These are phyloP conservation scores for Eretmochelys imbricata DNA, from an alignment of 2,113 vertebrate genomes.

Conservation along the genomic window DNA sequence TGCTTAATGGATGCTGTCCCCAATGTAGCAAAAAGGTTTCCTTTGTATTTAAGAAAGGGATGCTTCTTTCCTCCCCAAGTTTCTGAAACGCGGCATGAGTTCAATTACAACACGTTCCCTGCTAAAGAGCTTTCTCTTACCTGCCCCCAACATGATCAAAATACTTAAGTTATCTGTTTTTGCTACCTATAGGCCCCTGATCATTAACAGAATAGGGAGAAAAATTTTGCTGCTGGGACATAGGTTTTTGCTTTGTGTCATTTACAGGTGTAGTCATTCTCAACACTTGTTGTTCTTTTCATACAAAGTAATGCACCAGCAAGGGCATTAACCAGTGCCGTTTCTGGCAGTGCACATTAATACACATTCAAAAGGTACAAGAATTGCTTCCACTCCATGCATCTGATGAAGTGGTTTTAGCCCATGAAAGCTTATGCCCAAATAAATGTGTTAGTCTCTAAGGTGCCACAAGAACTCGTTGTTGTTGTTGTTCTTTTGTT, in stretches of 20 bases:
- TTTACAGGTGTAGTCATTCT: background rate
- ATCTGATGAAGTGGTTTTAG: no score
- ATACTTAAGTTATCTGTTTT: background rate
- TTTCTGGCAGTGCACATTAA: background rate
- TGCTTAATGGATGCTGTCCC: slow-evolving; percentile 7
- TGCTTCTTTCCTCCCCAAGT: background rate
- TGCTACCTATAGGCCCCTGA: rapidly evolving
- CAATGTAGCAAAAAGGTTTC: slow-evolving; percentile 18
- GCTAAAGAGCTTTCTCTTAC: background rate
- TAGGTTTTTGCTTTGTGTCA: background rate
- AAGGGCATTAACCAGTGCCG: background rate
- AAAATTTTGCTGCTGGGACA: background rate
- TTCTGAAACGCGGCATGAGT: background rate
- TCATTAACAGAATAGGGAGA: background rate
- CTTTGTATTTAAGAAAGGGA: slow-evolving; percentile 6
- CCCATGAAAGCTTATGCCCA: no score
- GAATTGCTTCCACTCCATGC: background rate
- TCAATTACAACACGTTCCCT: background rate
- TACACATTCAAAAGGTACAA: background rate
- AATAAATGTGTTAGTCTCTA: no score
- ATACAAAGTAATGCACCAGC: background rate
- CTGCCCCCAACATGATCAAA: background rate
- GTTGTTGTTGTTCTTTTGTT: no score
- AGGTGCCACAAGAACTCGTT: no score
- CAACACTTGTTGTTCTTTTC: background rate